Percentiles rank a stretch among this genome's conserved stretches.
phyloP scores from a whole-genome alignment of 1,140 invertebrate species.

The Zelostemma sp. region DNA sequence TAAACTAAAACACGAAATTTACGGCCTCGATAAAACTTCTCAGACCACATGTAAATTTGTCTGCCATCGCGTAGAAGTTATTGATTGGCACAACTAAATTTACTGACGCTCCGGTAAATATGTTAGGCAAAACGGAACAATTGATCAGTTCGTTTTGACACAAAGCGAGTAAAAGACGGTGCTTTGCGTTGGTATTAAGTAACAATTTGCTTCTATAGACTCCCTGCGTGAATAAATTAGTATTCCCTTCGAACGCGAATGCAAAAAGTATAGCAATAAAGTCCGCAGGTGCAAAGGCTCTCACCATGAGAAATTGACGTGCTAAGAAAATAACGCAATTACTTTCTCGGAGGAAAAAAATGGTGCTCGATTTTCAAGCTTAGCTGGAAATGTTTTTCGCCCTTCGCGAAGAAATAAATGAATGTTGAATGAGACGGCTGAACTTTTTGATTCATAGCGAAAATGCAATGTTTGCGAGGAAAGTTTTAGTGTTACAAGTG shows the following conservation, averaged over 20 bases:
- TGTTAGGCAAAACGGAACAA: background rate
- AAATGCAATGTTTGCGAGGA: background rate
- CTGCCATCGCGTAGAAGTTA: too few species aligned
- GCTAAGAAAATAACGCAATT: constrained; percentile 19
- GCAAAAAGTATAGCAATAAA: constrained; percentile 39
- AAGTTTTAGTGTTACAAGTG: background rate
- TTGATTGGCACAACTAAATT: too few species aligned
- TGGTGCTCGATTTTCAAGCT: too few species aligned
- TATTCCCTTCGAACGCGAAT: constrained; percentile 40
- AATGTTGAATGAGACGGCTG: background rate
- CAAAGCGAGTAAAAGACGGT: constrained; percentile 9
- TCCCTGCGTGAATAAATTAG: constrained; percentile 52
- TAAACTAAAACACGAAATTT: too few species aligned
- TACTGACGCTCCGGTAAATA: too few species aligned
- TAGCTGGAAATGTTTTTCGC: constrained; percentile 2
- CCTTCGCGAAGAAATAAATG: background rate
- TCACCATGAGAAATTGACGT: constrained; percentile 18
- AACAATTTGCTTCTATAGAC: constrained; percentile 38
- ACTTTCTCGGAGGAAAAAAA: constrained; percentile 3
- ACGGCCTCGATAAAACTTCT: too few species aligned
- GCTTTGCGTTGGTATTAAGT: constrained; percentile 26
- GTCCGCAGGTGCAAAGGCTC: constrained; percentile 36
- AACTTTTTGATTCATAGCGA: background rate
- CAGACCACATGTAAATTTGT: too few species aligned
- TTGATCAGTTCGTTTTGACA: background rate